Percentiles rank a stretch among this genome's conserved stretches.
These are phyloP conservation scores for Chlorodrepanis virens DNA, from an alignment of 2,113 vertebrate genomes.

Conservation along the genomic window DNA sequence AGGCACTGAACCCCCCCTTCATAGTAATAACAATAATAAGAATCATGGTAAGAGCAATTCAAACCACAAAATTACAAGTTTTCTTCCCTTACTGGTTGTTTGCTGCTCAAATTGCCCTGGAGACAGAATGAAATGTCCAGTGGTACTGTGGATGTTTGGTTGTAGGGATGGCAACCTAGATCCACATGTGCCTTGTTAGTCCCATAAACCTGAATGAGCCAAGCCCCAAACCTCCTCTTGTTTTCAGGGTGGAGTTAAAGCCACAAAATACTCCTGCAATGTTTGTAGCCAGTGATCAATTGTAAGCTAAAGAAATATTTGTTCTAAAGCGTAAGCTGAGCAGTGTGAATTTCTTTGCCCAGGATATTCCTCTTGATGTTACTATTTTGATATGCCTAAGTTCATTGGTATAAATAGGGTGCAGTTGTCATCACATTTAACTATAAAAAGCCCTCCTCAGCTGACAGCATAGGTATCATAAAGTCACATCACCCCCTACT, in stretches of 20 bases:
- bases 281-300: neutral
- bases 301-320: conserved; percentile 63
- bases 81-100: neutral
- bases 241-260: neutral
- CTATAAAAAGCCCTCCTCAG: conserved; percentile 32
- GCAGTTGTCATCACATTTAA: conserved; percentile 68
- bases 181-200: neutral
- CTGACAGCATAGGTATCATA: conserved; percentile 39
- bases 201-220: neutral
- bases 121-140: neutral
- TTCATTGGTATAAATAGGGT: conserved; percentile 72
- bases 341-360: conserved; percentile 4
- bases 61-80: neutral
- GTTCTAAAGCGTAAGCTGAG: conserved; percentile 56
- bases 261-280: neutral
- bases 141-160: neutral
- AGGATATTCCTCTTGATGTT: conserved; percentile 51
- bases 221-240: neutral
- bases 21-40: neutral
- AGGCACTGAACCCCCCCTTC: neutral
- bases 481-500: conserved; percentile 12
- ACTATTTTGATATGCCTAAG: conserved; percentile 64
- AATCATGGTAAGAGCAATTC: neutral
- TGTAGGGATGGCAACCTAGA: neutral
- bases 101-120: neutral